phyloP scores from a whole-genome alignment of 2,113 vertebrate species.

The Leucopternis melanops region DNA sequence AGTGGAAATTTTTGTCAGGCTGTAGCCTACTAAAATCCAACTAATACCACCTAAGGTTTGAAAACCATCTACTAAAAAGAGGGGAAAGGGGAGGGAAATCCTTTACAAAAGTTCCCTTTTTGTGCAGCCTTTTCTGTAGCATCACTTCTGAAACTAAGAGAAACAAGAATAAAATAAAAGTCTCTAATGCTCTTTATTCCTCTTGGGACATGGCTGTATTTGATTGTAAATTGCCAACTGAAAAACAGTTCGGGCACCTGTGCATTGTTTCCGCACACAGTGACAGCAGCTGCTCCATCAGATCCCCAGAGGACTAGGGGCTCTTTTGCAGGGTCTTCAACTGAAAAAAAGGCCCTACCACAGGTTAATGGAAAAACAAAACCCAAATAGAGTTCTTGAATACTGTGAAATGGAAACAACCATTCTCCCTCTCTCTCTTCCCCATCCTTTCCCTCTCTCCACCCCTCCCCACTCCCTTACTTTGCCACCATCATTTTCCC shows the following conservation, averaged over 20 bases:
- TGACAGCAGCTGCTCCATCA: neutral
- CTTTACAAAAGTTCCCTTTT: neutral
- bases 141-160: neutral
- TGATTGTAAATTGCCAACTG: neutral
- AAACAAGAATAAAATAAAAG: neutral
- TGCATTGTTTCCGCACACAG: neutral
- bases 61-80: neutral
- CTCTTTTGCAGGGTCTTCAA: neutral
- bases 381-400: neutral
- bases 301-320: neutral
- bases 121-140: neutral
- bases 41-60: neutral
- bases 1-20: neutral
- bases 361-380: neutral
- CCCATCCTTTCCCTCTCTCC: neutral
- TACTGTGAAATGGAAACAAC: neutral
- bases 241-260: neutral
- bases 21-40: neutral
- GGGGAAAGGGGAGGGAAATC: fast-evolving
- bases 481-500: fast-evolving
- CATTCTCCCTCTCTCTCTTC: neutral
- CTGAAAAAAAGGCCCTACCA: neutral
- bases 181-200: neutral
- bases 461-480: fast-evolving
- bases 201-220: neutral